A percentile compares a stretch with the other conserved stretches of the same genome.
Conservation (phyloP, 2,797 vertebrate species). For the Podarcis siculus region DNA sequence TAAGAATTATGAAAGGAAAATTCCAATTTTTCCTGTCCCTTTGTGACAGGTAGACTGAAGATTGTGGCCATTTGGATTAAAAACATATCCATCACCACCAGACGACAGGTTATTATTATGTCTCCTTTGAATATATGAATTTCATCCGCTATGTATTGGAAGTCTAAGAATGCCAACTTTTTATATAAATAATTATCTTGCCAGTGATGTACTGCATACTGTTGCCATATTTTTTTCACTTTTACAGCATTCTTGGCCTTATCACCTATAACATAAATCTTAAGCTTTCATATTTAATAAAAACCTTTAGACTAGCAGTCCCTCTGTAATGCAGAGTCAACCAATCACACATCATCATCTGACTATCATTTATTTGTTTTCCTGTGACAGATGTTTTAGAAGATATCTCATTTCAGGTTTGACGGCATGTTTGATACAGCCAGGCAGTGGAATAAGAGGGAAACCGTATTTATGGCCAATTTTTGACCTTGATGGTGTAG, state of each 20-base stretch:
- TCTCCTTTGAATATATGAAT: conserved; percentile 84
- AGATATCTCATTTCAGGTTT: conserved; percentile 54
- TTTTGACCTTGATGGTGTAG: conserved; percentile 38
- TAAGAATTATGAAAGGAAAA: conserved; percentile 81
- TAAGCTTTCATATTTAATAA: conserved; percentile 75
- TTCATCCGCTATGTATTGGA: conserved; percentile 70
- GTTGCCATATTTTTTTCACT: conserved; percentile 80
- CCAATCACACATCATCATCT: conserved; percentile 68
- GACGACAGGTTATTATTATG: conserved; percentile 77
- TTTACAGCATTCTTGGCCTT: conserved; percentile 78
- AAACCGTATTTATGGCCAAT: conserved; percentile 48
- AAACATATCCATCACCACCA: conserved; percentile 78
- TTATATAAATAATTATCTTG: conserved; percentile 81
- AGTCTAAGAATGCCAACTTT: conserved; percentile 78
- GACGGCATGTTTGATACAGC: conserved; percentile 60
- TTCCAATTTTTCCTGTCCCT: conserved; percentile 75
- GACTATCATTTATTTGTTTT: conserved; percentile 71
- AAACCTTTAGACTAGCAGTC: conserved; percentile 70
- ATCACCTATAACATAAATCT: conserved; percentile 79
- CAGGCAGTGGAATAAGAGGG: conserved; percentile 31
- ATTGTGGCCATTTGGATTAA: conserved; percentile 84
- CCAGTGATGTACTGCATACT: conserved; percentile 77
- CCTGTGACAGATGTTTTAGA: conserved; percentile 48
- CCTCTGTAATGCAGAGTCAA: conserved; percentile 49
- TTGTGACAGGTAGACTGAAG: conserved; percentile 76